Evolutionary conservation across 2,888 invertebrate species (phyloP).

Genomic region (Bibio marci): DNA sequence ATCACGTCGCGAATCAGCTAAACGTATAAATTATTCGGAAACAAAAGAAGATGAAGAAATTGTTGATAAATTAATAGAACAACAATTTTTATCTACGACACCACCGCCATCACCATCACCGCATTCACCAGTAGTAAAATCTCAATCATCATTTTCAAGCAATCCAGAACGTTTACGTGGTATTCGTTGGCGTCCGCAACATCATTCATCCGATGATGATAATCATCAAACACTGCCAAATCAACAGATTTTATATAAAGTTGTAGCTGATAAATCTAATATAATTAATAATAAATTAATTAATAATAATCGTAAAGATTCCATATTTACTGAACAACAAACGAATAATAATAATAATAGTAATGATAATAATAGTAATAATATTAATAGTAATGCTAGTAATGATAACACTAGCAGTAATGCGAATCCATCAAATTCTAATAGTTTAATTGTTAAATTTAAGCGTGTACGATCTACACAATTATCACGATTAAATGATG

Average conservation of each 20-base stretch:
- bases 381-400: too few relatives aligned
- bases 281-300: conserved; percentile 19
- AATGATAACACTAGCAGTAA: too few relatives aligned
- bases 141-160: too few relatives aligned
- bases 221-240: conserved; percentile 13
- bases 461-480: conserved; percentile 57
- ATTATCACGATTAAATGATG: conserved; percentile 57
- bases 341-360: too few relatives aligned
- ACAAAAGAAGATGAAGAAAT: conserved; percentile 11
- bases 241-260: conserved; percentile 18
- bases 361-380: too few relatives aligned
- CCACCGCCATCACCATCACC: too few relatives aligned
- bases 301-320: too few relatives aligned
- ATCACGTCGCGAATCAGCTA: conserved; percentile 13
- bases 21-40: conserved; percentile 11
- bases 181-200: conserved; percentile 5
- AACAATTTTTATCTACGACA: too few relatives aligned
- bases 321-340: too few relatives aligned
- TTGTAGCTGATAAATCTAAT: conserved; percentile 17
- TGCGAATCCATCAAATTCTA: too few relatives aligned
- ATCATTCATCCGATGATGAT: background rate
- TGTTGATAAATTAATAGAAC: conserved; percentile 4
- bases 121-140: too few relatives aligned
- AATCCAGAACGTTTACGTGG: conserved; percentile 1
- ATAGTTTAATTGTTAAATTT: conserved; percentile 52